Evolutionary conservation across 2,797 vertebrate species (phyloP).

Genomic region (Prionace glauca): DNA sequence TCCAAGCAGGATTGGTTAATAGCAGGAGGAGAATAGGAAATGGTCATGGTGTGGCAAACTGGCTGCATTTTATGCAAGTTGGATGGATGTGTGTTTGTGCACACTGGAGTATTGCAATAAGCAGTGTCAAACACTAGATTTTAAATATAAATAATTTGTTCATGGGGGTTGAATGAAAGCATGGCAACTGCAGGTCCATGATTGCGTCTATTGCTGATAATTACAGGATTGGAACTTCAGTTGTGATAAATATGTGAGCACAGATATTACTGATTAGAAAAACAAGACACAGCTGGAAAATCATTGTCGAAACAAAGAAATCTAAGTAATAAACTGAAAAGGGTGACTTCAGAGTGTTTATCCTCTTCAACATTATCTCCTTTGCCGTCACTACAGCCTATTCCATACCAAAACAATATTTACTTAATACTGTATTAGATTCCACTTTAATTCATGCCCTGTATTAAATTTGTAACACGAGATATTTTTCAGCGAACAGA

Average conservation of each 20-base stretch:
- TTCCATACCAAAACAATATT: background rate
- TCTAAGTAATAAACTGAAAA: background rate
- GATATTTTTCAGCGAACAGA: background rate
- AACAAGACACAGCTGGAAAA: background rate
- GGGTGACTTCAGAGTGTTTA: background rate
- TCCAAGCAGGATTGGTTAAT: no score
- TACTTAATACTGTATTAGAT: background rate
- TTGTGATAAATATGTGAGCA: slow-evolving; percentile 3
- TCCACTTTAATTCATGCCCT: background rate
- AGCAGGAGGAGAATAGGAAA: background rate
- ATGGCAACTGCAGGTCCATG: background rate
- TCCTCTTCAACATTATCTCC: background rate
- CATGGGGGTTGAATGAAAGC: background rate
- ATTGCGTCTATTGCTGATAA: background rate
- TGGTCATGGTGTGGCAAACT: background rate
- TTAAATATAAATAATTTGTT: background rate
- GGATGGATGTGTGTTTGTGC: background rate
- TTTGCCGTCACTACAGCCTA: background rate
- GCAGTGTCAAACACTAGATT: background rate
- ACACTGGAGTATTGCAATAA: background rate
- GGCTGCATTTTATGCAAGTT: background rate
- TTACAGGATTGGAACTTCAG: background rate
- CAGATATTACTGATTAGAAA: background rate
- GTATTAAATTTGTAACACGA: background rate
- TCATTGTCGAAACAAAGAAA: background rate